Evolutionary conservation across 2,888 invertebrate genomes (phyloP).

Genomic region (Caenorhabditis becei): DNA sequence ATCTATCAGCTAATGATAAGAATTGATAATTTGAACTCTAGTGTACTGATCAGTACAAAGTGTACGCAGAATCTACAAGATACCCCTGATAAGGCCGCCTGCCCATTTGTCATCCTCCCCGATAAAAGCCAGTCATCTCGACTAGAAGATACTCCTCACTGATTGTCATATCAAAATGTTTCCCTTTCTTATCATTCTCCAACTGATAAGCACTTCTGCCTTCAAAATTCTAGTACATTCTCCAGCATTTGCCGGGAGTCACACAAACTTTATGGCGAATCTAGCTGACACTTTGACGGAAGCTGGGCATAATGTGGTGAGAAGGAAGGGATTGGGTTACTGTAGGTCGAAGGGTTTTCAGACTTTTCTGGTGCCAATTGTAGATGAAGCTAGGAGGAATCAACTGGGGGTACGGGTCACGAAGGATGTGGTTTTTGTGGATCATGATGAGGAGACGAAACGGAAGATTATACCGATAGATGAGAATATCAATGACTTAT

Average conservation of each 20-base stretch:
- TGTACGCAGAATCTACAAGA: neutral
- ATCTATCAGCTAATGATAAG: too few relatives aligned
- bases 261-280: slow-evolving; percentile 62
- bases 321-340: too few relatives aligned
- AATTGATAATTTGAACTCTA: neutral
- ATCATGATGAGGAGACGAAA: slow-evolving; percentile 40
- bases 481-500: slow-evolving; percentile 19
- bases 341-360: too few relatives aligned
- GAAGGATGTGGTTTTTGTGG: slow-evolving; percentile 22
- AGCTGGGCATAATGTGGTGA: slow-evolving; percentile 61
- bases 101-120: neutral
- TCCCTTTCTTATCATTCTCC: too few relatives aligned
- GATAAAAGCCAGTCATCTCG: neutral
- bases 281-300: slow-evolving; percentile 50
- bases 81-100: neutral
- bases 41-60: neutral
- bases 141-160: neutral
- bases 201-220: neutral
- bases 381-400: slow-evolving; percentile 5
- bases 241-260: slow-evolving; percentile 51
- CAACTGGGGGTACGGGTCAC: slow-evolving; percentile 20
- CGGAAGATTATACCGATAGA: neutral
- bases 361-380: slow-evolving; percentile 22
- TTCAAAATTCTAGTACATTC: slow-evolving; percentile 46
- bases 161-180: too few relatives aligned